Evolutionary conservation across 2,888 invertebrate species (phyloP), one percentile per base, ranked within the genome.

Genomic region (Leucophora obtusa): DNA sequence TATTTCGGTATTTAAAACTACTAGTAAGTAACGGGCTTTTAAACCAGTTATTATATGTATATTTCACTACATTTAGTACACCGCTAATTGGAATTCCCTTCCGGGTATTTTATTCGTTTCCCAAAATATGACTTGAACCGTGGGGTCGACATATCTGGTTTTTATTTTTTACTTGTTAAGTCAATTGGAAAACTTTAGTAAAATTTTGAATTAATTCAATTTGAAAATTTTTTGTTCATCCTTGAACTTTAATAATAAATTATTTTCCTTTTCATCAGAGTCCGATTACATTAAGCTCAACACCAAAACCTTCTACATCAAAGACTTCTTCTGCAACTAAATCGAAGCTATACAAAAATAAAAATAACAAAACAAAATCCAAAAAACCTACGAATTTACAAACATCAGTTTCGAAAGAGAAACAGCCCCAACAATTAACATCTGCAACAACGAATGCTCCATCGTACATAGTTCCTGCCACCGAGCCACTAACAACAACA

Each of bases 381-480:
- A 82, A 75, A 75, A 76, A 74, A 72, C 33, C 63, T 17, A 43
- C 62, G 58, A 79, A 74, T 63, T 73, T 73, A 54, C 78, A 69
- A 72, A 77, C 74, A 14, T 47, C 43, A 14, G n/a, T 51, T 24
- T 24, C 62, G 14, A 53, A 53, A 58, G 66, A 51, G 50, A 77
- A 70, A 14, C 43, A n/a, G n/a, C 15, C 28, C 6, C 43, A 47
- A n/a, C 43, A 47, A 69, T 60, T 65, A 56, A 62, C 53, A 28
- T 21, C 71, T 21, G 24, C 60, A 21, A 62, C 60, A 43, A 28
- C 71, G 43, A 47, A 80, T 62, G 24, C 72, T 38, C 59, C 38
- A 35, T 84, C 86, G 84, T 86, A 86, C 84, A 87, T 85, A 86
- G 88, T 88, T 88, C 88, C 88, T 88, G 85, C 86, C 86, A 86